Base-by-base conservation (phyloP, 2,797 vertebrate genomes). In the Anguilla pacifica region DNA sequence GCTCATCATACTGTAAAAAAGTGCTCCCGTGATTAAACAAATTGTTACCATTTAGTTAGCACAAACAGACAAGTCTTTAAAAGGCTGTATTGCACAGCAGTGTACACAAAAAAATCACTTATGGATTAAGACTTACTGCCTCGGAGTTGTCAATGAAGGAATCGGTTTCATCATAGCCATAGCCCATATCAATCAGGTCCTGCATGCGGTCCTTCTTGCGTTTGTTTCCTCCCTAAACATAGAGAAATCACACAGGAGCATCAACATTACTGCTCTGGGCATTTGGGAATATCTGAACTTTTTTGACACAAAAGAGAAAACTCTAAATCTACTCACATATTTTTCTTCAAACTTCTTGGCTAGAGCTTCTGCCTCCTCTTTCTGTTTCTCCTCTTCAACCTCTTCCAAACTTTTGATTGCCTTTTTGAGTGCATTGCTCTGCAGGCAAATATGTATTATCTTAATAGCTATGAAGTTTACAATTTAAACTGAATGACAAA, bases 71-170 rank as follows among this genome's bases (percentile, higher is more conserved):
- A 1, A 70, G 22, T 72, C 39, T n/a, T 25, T 46, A 19, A 85
- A 85, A 6, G 22, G 6, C 11, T 3, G 19, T 43, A 43, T 39
- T 81, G 43, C 17, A 22, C 7, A 17, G 35, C 49, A 49, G n/a
- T 22, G 22, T 51, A 83, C 6, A 84, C 46, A 51, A 85, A 79
- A 79, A 51, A 2, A 51, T 10, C 28, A 53, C 15, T 10, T 25
- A 22, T 31, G n/a, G 43, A n/a, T 19, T 67, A 70, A 77, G n/a
- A 97, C 98, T 97, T 93, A 99, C 98, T 39, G 98, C 97, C 93
- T 99, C 98, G 0, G 98, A 98, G 94, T 99, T 99, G 94, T 99
- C 98, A 39, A 99, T 99, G 94, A 99, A 99, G 83, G 98, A 98
- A 95, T 99, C 98, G 0, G 97, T 97, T 1, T 99, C 98, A 51